Base-by-base conservation (phyloP, 64 coral and sea anemone species). In the Platygyra sinensis region DNA sequence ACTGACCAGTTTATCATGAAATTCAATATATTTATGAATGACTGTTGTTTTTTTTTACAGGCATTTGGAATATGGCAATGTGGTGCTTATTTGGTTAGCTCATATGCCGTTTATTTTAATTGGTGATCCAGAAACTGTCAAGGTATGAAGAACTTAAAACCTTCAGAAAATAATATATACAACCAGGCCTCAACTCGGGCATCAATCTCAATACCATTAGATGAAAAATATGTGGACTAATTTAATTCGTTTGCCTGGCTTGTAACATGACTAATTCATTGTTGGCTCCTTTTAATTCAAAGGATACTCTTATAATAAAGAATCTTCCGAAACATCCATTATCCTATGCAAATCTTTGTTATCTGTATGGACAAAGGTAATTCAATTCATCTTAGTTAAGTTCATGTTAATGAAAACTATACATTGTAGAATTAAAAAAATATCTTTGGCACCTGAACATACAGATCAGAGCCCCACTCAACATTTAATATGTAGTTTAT, bases 11-110 rank as follows among this genome's bases (percentile, higher is more conserved):
- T 5, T 46, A 46, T 6, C 7, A 46, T 46, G 6, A 46, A 46
- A 46, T 46, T 4, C 6, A 46, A 36, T 36, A 36, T 36, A 46
- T 46, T 5, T 3, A 3, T 46, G 4, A 36, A 57, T 57, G 54
- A 57, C 3, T 62, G 18, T 52, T 14, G 18, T 54, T 72, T 60
- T n/a, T n/a, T 74, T 59, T 60, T 52, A 18, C 30, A 91, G 89
- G 89, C 71, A 75, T 42, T 74, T 42, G 7, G 30, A 74, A 72
- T 91, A 91, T 91, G 89, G 89, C 18, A 91, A 84, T 36, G 29
- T 91, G 20, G 46, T 91, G 8, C 19, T 65, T 62, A 29, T 67
- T 16, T 91, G 89, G 89, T 91, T 91, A 20, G 83, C 33, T 20
- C 89, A 91, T 33, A 3, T 32, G 18, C 80, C 80, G 4, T 11